These are phyloP conservation scores for Athene noctua DNA, from an alignment of 2,113 vertebrate genomes.

Conservation along the genomic window DNA sequence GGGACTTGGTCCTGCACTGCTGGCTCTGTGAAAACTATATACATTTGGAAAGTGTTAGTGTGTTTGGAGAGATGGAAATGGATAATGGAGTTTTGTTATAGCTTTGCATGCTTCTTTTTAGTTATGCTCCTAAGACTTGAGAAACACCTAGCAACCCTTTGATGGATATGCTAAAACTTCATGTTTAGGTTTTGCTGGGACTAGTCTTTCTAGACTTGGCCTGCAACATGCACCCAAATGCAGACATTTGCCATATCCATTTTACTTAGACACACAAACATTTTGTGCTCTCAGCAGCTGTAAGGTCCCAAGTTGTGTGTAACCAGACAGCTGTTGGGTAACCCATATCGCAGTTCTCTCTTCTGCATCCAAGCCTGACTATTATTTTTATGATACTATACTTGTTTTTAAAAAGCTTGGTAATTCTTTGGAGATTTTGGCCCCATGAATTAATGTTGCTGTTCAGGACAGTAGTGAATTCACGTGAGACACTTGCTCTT, in stretches of 20 bases:
- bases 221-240: accelerated
- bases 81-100: not conserved
- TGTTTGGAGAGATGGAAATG: not conserved
- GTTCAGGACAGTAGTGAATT: not conserved
- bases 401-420: not conserved
- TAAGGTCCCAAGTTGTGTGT: accelerated
- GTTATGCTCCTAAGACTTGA: not conserved
- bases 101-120: not conserved
- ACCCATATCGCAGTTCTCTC: not conserved
- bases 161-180: not conserved
- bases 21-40: not conserved
- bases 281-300: not conserved
- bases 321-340: accelerated
- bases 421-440: not conserved
- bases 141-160: not conserved
- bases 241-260: accelerated
- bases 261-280: not conserved
- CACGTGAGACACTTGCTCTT: not conserved
- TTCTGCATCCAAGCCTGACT: not conserved
- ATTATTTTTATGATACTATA: not conserved
- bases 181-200: not conserved
- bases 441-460: accelerated
- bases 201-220: not conserved
- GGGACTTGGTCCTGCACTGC: no score
- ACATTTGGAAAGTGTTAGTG: not conserved